These are phyloP conservation scores for Salvelinus sp. DNA, from an alignment of 2,113 vertebrate genomes.

Conservation along the genomic window DNA sequence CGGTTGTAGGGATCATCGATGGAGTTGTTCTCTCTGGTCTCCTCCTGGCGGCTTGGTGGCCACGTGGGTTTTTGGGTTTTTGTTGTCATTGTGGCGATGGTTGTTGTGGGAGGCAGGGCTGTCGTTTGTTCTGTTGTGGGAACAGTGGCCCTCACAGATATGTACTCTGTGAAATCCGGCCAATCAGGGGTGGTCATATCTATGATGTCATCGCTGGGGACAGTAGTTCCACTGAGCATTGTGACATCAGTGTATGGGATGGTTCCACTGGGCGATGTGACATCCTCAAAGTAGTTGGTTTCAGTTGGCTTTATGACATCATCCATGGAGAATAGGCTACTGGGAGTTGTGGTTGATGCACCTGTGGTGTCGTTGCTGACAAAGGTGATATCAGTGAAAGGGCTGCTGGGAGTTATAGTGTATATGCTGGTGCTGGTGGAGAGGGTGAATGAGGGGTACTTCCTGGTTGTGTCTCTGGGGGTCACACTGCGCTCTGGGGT, in stretches of 20 bases:
- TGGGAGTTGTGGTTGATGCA: constrained; percentile 25
- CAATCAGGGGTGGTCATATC: constrained; percentile 51
- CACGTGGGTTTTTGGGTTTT: constrained; percentile 48
- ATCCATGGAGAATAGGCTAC: constrained; percentile 5
- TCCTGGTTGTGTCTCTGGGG: constrained; percentile 4
- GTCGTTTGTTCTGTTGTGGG: neutral
- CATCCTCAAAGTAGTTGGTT: constrained; percentile 26
- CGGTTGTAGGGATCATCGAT: constrained; percentile 81
- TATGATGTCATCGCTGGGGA: constrained; percentile 1
- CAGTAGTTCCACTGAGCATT: constrained; percentile 15
- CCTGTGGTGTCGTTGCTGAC: constrained; percentile 27
- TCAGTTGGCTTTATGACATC: constrained; percentile 22
- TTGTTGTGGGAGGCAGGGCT: constrained; percentile 1
- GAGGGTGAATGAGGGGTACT: constrained; percentile 30
- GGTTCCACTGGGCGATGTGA: constrained; percentile 36
- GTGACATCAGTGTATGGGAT: constrained; percentile 31
- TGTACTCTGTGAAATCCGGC: constrained; percentile 54
- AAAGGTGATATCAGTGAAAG: constrained; percentile 22
- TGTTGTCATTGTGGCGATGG: neutral
- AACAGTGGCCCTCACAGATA: constrained; percentile 34
- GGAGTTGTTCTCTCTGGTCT: constrained; percentile 81
- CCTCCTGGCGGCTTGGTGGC: constrained; percentile 61
- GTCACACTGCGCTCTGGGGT: constrained; percentile 5
- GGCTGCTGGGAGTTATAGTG: constrained; percentile 27
- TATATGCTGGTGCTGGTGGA: constrained; percentile 16